Conservation (phyloP, 2,888 invertebrate species). For the Pseudococcus viburni region DNA sequence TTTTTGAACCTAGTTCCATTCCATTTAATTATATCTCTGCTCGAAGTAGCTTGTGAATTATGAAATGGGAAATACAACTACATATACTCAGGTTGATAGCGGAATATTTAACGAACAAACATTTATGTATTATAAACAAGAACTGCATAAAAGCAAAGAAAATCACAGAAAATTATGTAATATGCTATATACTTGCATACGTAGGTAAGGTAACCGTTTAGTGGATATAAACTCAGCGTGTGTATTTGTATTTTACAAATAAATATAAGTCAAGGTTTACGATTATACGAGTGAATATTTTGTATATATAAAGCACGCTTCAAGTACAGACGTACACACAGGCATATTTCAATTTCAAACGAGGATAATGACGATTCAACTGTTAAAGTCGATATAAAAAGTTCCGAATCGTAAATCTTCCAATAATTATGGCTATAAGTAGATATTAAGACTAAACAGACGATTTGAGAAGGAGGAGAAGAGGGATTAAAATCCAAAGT, state of each 20-base stretch:
- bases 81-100: not conserved
- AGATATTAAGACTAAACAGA: not conserved
- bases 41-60: not conserved
- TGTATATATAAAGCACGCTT: not conserved
- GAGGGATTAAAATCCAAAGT: not conserved
- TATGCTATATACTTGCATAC: not conserved
- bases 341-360: slow-evolving; percentile 8
- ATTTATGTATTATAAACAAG: not conserved
- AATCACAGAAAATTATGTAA: not conserved
- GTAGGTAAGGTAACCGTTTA: not conserved
- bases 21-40: not conserved
- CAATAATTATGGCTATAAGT: not conserved
- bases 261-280: slow-evolving; percentile 44
- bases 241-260: slow-evolving; percentile 3
- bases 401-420: slow-evolving; percentile 2
- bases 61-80: not conserved
- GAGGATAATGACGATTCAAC: slow-evolving; percentile 12
- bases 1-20: not conserved
- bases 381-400: slow-evolving; percentile 1
- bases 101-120: no score
- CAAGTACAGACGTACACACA: not conserved
- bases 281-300: slow-evolving; percentile 19
- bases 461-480: not conserved
- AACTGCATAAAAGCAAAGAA: slow-evolving; percentile 7
- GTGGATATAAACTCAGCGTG: not conserved